Evolutionary conservation across 2,888 invertebrate genomes (phyloP), one percentile per base, ranked within the genome.

Genomic region (Protonemura montana): DNA sequence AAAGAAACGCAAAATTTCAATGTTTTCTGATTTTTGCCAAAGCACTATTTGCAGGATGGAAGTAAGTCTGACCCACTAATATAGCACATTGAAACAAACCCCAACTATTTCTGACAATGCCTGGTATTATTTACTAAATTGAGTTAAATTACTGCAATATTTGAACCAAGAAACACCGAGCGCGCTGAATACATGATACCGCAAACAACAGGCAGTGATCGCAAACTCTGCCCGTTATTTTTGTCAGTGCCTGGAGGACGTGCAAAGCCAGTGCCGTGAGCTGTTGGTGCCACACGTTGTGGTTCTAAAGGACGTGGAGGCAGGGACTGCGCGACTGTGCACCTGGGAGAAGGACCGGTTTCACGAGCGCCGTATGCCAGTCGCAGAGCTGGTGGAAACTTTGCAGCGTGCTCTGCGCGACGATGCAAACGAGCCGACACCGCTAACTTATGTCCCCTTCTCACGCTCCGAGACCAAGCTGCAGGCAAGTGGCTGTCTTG

Each of bases 331-430:
- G 0, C 91, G 93, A 89, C 92, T 95, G 21, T 92, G 94, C 83
- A 93, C 93, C 42, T 94, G 94, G 92, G 94, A 95, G 87, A 93
- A 93, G 88, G 95, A 95, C 87, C 92, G 91, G 88, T 94, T 94
- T 89, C 94, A 94, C 88, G 95, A 96, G 89, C 93, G 94, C 25
- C 93, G 93, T 89, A 92, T 95, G n/a, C 92, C 91, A 13, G 91
- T 92, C 27, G 90, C 93, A 3, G 96, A 97, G 88, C 91, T 96
- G 0, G 91, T 94, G 0, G 96, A 97, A 76, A 94, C 94, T 88
- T 93, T 97, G 85, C 95, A 95, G 88, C 94, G 94, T 88, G 93
- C 94, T 87, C 90, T 94, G 0, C 86, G 78, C 30, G 28, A 28
- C 77, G 83, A 86, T 30, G 21, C 82, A 82, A 59, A 87, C 85